Percentiles rank a stretch among this genome's conserved stretches.
Conservation (phyloP, 2,797 vertebrate species). For the Coracias cyanogaster region DNA sequence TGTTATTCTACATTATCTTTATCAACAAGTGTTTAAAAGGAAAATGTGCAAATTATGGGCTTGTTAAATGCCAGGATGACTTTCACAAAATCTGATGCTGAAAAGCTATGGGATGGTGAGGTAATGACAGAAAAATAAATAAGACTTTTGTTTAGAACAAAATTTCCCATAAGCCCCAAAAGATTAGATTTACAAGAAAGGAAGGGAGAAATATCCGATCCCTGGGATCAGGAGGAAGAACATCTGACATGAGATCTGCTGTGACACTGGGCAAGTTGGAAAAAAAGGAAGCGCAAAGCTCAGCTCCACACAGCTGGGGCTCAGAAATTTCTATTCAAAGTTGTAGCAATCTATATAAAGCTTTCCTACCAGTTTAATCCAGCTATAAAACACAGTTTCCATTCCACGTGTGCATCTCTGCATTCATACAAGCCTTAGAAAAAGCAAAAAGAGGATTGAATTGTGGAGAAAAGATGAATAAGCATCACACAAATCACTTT, state of each 20-base stretch:
- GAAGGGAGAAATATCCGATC: background rate
- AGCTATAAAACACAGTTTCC: background rate
- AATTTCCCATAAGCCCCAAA: background rate
- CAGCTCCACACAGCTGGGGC: background rate
- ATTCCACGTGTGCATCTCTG: background rate
- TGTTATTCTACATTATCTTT: background rate
- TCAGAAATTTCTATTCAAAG: background rate
- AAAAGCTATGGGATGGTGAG: background rate
- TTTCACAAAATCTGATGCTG: background rate
- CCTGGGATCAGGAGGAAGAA: background rate
- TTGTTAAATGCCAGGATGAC: background rate
- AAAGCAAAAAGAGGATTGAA: background rate
- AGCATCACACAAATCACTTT: background rate
- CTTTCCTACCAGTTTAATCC: constrained; percentile 36
- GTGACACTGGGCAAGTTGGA: background rate
- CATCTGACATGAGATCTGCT: background rate
- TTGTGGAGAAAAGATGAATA: constrained; percentile 9
- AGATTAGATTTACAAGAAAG: background rate
- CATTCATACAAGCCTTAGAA: background rate
- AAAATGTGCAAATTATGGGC: background rate
- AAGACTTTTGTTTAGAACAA: background rate
- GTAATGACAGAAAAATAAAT: background rate
- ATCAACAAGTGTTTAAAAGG: background rate
- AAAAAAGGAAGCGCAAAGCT: constrained; percentile 22
- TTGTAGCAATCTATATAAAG: constrained; percentile 15